Percentiles rank a stretch among this genome's conserved stretches.
These are phyloP conservation scores for Thryonomys swinderianus DNA, from an alignment of 2,113 vertebrate species.

Conservation along the genomic window DNA sequence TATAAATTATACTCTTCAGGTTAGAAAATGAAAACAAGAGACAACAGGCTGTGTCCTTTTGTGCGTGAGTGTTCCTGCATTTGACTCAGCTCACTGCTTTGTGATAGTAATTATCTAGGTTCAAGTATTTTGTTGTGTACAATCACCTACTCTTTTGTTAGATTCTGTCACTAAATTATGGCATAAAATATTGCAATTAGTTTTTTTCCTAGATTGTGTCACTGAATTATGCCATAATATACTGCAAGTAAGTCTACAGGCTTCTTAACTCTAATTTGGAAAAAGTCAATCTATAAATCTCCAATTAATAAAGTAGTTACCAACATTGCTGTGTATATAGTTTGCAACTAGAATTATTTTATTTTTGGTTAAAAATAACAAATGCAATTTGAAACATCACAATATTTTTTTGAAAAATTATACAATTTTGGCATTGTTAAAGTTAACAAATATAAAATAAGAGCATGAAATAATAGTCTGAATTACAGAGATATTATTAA, in stretches of 20 bases:
- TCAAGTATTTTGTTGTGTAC: background rate
- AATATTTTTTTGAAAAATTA: background rate
- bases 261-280: background rate
- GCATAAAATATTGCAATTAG: background rate
- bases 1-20: conserved; percentile 60
- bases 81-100: background rate
- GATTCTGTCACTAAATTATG: background rate
- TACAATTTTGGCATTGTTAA: background rate
- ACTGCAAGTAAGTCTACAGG: background rate
- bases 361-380: conserved; percentile 13
- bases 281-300: background rate
- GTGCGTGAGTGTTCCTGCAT: background rate
- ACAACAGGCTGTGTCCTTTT: background rate
- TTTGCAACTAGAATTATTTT: background rate
- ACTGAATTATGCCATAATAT: background rate
- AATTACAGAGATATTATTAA: background rate
- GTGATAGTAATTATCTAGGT: background rate
- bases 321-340: background rate
- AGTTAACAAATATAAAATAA: background rate
- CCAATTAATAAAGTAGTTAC: background rate
- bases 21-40: conserved; percentile 47
- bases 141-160: background rate
- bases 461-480: background rate
- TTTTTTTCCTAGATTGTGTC: background rate
- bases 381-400: background rate